Evolutionary conservation across 2,113 vertebrate genomes (phyloP).

Genomic region (Sylvilagus bachmani): DNA sequence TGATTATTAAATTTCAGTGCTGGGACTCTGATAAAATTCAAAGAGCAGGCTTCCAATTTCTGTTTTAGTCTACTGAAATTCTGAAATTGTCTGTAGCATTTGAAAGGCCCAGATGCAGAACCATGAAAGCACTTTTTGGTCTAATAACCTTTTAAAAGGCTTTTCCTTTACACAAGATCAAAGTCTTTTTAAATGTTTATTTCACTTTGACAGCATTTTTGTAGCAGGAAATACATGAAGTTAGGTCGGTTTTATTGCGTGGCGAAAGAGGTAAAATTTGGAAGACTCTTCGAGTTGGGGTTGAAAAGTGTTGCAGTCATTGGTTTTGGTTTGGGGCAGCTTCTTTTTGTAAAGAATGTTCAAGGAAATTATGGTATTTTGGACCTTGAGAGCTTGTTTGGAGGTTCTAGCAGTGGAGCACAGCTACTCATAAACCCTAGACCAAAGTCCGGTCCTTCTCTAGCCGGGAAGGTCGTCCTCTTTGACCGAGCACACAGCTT

Average conservation of each 20-base stretch:
- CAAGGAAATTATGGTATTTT: neutral
- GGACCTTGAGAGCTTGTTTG: too few relatives aligned
- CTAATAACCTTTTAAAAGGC: conserved; percentile 31
- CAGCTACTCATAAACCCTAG: too few relatives aligned
- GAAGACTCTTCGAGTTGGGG: neutral
- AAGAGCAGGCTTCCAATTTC: neutral
- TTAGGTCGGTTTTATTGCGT: neutral
- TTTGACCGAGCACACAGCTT: too few relatives aligned
- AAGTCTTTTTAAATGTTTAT: conserved; percentile 46
- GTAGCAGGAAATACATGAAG: neutral
- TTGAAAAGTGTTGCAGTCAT: neutral
- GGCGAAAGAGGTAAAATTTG: neutral
- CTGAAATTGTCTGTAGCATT: conserved; percentile 21
- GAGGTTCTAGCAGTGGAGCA: too few relatives aligned
- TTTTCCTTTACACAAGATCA: conserved; percentile 47
- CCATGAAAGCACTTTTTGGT: conserved; percentile 6
- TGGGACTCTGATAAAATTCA: neutral
- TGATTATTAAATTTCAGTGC: neutral
- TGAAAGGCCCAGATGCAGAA: neutral
- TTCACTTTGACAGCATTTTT: conserved; percentile 35
- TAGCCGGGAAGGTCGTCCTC: too few relatives aligned
- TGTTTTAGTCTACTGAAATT: conserved; percentile 14
- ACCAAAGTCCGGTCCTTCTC: too few relatives aligned
- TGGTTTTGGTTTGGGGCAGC: neutral
- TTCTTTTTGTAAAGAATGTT: neutral